Percentiles rank a stretch among this genome's conserved stretches.
Conservation (phyloP, 2,113 vertebrate species). For the Gadus chalcogrammus region DNA sequence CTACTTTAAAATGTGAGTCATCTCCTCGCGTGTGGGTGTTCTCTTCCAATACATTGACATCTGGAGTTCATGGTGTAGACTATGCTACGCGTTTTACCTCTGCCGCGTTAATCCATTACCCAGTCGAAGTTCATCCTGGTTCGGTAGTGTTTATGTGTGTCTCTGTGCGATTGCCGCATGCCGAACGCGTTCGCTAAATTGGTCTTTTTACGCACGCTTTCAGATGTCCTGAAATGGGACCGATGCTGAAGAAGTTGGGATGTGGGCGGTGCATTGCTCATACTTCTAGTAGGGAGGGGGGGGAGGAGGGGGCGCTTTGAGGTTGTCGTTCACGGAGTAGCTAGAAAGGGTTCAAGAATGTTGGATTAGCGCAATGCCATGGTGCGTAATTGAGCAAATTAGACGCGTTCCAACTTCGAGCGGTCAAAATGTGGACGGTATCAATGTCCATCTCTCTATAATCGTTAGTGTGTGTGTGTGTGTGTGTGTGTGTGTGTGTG, state of each 20-base stretch:
- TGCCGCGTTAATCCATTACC: conserved; percentile 59
- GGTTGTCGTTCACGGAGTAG: no score
- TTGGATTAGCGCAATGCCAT: background rate
- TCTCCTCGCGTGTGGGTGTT: conserved; percentile 41
- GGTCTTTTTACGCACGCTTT: conserved; percentile 56
- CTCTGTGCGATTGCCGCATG: conserved; percentile 22
- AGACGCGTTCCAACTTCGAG: no score
- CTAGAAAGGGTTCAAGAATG: no score
- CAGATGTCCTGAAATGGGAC: background rate
- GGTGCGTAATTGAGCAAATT: background rate
- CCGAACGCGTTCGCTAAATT: conserved; percentile 31
- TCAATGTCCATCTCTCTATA: no score
- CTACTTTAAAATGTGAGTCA: conserved; percentile 60
- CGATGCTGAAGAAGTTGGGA: background rate
- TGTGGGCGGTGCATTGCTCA: background rate
- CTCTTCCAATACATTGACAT: conserved; percentile 62
- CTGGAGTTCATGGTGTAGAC: conserved; percentile 47
- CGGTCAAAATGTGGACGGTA: no score
- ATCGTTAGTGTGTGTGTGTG: no score
- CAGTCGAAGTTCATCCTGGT: conserved; percentile 54
- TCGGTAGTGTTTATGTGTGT: conserved; percentile 6
- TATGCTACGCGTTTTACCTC: conserved; percentile 24
- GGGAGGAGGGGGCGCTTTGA: background rate
- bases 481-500: no score
- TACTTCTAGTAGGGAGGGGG: background rate